Evolutionary conservation across 2,113 vertebrate species (phyloP).

Genomic region (Lipotes vexillifer): DNA sequence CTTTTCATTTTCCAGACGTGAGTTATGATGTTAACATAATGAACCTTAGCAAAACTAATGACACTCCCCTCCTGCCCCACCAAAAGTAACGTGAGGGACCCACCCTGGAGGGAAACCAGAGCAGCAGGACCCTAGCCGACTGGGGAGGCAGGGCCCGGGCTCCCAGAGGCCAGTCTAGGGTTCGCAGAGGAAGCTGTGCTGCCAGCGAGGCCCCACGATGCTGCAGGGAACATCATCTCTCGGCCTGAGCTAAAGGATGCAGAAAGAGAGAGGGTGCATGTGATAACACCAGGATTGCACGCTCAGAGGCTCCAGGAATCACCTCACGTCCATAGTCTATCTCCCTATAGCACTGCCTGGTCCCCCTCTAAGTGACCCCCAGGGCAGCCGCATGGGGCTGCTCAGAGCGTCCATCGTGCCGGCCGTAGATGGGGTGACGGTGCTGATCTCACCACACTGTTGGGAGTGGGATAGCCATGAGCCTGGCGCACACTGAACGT

Average conservation of each 20-base stretch:
- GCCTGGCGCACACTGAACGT: background rate
- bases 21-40: background rate
- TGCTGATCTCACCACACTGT: background rate
- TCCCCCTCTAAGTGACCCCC: background rate
- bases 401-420: background rate
- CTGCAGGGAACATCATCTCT: background rate
- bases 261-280: background rate
- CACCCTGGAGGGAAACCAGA: background rate
- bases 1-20: background rate
- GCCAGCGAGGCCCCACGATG: too few species aligned
- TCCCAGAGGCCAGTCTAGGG: rapidly evolving
- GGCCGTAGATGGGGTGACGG: background rate
- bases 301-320: background rate
- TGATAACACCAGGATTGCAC: background rate
- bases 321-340: background rate
- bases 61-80: background rate
- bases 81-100: background rate
- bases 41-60: background rate
- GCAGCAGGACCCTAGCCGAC: background rate
- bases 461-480: background rate
- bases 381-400: background rate
- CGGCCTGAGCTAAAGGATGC: background rate
- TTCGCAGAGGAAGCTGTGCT: too few species aligned
- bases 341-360: background rate
- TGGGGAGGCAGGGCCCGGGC: background rate